Conservation (phyloP, 2,888 invertebrate genomes). For the Drosophila ezoana region DNA sequence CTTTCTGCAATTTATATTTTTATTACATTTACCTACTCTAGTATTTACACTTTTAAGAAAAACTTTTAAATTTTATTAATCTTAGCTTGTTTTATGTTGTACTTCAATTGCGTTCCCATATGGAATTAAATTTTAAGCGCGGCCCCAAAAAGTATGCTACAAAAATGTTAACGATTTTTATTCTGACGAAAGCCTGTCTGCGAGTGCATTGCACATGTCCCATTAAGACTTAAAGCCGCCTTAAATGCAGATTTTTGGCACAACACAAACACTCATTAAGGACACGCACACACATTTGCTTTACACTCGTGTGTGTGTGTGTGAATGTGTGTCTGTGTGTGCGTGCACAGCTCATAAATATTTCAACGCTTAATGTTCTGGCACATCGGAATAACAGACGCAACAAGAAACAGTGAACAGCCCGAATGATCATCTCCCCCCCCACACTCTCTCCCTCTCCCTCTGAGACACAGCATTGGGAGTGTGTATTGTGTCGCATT, state of each 20-base stretch:
- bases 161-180: not conserved
- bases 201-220: slow-evolving; percentile 20
- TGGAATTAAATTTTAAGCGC: not conserved
- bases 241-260: slow-evolving; percentile 73
- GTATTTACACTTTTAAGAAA: too few species aligned
- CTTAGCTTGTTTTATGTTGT: not conserved
- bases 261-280: slow-evolving; percentile 66
- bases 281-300: slow-evolving; percentile 47
- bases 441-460: too few species aligned
- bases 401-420: slow-evolving; percentile 21
- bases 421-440: slow-evolving; percentile 31
- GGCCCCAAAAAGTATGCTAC: slow-evolving; percentile 29
- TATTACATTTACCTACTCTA: too few species aligned
- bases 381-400: slow-evolving; percentile 36
- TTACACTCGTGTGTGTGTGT: slow-evolving; percentile 14
- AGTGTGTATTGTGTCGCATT: slow-evolving; percentile 26
- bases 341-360: slow-evolving; percentile 67
- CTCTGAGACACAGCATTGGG: slow-evolving; percentile 7
- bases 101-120: too few species aligned
- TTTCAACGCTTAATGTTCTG: slow-evolving; percentile 65
- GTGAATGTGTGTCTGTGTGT: slow-evolving; percentile 13
- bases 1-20: too few species aligned
- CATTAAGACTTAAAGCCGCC: slow-evolving; percentile 53
- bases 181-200: slow-evolving; percentile 12
- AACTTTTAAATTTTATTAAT: not conserved